phyloP scores from a whole-genome alignment of 2,797 vertebrate species.

The Micropoecilia bifurca region DNA sequence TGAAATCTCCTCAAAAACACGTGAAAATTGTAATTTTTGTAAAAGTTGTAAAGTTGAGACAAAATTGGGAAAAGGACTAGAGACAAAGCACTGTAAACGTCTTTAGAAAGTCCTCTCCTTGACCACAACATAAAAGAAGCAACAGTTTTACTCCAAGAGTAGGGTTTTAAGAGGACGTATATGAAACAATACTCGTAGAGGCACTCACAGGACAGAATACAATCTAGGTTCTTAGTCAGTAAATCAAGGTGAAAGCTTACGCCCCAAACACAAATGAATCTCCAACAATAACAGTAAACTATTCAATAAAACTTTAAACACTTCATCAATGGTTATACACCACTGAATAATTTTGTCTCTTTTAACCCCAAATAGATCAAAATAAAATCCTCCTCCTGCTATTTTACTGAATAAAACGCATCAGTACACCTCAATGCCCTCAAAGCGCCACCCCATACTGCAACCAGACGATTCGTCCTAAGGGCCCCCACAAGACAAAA shows the following conservation, averaged over 20 bases:
- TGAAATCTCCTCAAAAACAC: not conserved
- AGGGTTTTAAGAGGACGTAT: constrained; percentile 46
- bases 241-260: constrained; percentile 60
- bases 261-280: constrained; percentile 51
- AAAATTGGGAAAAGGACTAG: not conserved
- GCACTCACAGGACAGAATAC: constrained; percentile 27
- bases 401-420: constrained; percentile 69
- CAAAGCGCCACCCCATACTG: constrained; percentile 62
- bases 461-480: constrained; percentile 68
- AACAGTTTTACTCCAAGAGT: constrained; percentile 23
- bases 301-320: constrained; percentile 59
- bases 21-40: not conserved
- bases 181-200: constrained; percentile 45
- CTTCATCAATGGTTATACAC: constrained; percentile 63
- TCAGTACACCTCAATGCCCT: constrained; percentile 64
- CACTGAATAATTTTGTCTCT: constrained; percentile 75
- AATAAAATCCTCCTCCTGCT: constrained; percentile 68
- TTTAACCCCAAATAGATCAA: constrained; percentile 76
- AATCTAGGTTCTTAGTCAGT: constrained; percentile 41
- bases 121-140: constrained; percentile 37
- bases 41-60: not conserved
- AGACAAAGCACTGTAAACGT: not conserved
- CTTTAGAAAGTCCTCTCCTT: not conserved
- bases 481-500: constrained; percentile 68
- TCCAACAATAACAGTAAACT: constrained; percentile 69